Evolutionary conservation across 2,113 vertebrate genomes (phyloP).

Genomic region (Cynopterus brachyotis): DNA sequence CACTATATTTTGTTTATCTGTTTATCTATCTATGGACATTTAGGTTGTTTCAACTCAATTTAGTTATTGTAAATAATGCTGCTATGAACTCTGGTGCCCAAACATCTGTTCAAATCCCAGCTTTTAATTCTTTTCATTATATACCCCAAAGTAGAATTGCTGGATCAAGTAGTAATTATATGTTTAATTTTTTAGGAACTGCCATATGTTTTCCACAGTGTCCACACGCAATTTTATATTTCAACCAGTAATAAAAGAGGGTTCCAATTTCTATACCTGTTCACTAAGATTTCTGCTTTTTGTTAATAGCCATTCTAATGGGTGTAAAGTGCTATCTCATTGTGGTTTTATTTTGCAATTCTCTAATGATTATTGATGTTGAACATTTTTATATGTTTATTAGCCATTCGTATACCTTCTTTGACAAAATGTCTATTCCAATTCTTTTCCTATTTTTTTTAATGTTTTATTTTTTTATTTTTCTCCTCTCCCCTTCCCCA

Average conservation of each 20-base stretch:
- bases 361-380: neutral
- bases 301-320: neutral
- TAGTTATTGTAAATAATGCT: neutral
- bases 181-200: neutral
- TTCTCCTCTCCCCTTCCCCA: no score
- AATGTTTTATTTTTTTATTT: no score
- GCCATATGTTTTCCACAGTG: neutral
- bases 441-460: neutral
- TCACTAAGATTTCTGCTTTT: neutral
- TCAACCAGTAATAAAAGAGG: neutral
- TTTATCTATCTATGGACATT: neutral
- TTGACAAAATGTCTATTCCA: neutral
- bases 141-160: neutral
- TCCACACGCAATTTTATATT: neutral
- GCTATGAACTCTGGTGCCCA: neutral
- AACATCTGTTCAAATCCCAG: neutral
- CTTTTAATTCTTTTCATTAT: neutral
- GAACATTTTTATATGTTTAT: neutral
- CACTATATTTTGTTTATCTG: neutral
- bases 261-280: neutral
- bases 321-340: neutral
- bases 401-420: neutral
- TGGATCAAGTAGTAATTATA: neutral
- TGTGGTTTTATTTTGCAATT: neutral
- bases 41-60: neutral